Evolutionary conservation across 2,888 invertebrate genomes (phyloP), one percentile per base, ranked within the genome.

Genomic region (Ophion slaviceki): DNA sequence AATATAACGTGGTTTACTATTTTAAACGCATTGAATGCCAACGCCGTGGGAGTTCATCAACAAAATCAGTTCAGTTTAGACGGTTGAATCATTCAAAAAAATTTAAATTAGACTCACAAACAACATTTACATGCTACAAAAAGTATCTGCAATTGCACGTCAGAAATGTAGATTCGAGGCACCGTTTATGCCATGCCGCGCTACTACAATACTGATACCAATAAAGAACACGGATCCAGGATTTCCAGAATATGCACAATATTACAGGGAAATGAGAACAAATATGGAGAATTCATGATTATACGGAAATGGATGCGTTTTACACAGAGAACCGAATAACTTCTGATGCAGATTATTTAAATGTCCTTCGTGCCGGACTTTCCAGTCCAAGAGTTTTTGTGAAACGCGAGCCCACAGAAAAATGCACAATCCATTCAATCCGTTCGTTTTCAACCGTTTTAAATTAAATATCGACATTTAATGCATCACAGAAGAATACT

Each of bases 1-100:
- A 57, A 72, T 17, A 57, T 84, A 57, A n/a, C 28, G 84, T 87
- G 11, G 24, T 71, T 8, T 67, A 91, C 88, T 88, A 87, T 64
- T 94, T 93, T 87, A 66, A 91, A 88, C 88, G 92, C 2, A 92
- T 93, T 86, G 92, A 94, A 94, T 94, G 94, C 75, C 93, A 93
- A 81, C 92, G 93, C 88, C 87, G 90, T 82, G 94, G 93, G 86
- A 93, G 93, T 84, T 92, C 7, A 89, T 92, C 20, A 89, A 92
- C 86, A 11, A 36, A 76, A 77, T 91, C 40, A 86, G 89, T 64
- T 89, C 91, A 8, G 89, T 91, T 10, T 87, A 88, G 2, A 76
- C 71, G 14, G 14, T 64, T 45, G 88, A 88, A n/a, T n/a, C n/a
- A n/a, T n/a, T n/a, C n/a, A n/a, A n/a, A n/a, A n/a, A n/a, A n/a